Evolutionary conservation across 2,113 vertebrate species (phyloP), one percentile per base, ranked within the genome.

Genomic region (Oryzias curvinotus): DNA sequence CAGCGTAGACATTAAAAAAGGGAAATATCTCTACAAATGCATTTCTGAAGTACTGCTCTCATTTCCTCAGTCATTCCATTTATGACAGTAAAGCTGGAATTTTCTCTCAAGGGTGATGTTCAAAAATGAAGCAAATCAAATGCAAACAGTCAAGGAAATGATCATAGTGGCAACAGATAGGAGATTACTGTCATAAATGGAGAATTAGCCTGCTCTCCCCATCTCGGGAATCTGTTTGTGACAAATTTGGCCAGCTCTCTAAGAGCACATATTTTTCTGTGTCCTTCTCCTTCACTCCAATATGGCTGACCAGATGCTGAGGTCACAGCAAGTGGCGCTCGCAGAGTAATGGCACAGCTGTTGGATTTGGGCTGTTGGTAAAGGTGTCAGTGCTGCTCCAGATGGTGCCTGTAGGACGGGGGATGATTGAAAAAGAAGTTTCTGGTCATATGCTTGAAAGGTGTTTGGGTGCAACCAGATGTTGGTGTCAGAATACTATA

Each of bases 271-370:
- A 21, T 79, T 87, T 84, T 52, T 52, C 72, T 14, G 67, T 28
- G 80, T 83, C 87, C 87, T 88, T 85, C 78, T 80, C 74, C 62
- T 73, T 53, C 71, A 0, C 42, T 84, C 73, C 82, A 86, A 79
- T 83, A 83, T 77, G 77, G 69, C 65, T 51, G 77, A 84, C 83
- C 89, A 91, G 87, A 87, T 92, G 90, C 80, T 70, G 78, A 62
- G 89, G 83, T 89, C 85, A 79, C n/a, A 69, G 59, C 71, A 23
- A 83, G 75, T 59, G 81, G 68, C 62, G 47, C 53, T 58, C 48
- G 75, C 75, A 81, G 41, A 65, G 83, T 78, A 83, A 82, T 85
- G 85, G 81, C 80, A 77, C 90, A 92, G 84, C 90, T 92, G 88
- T 73, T 84, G 70, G 64, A 71, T 75, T 69, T 47, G 68, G 73